Percentiles rank a stretch among this genome's conserved stretches.
These are phyloP conservation scores for Leiothrix lutea DNA, from an alignment of 2,113 vertebrate species.

Conservation along the genomic window DNA sequence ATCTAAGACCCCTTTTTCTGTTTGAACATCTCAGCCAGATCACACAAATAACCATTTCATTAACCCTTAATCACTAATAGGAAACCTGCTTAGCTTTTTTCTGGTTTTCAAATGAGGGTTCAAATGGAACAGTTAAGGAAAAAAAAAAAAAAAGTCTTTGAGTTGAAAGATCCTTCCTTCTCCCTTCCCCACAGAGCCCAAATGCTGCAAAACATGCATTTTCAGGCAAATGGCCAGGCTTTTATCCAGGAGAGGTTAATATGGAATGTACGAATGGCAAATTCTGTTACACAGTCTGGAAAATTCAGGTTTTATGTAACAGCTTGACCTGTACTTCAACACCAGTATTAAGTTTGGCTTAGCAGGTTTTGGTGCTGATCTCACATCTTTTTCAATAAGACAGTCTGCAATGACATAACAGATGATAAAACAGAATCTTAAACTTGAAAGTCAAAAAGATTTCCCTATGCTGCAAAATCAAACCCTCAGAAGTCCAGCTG, in stretches of 20 bases:
- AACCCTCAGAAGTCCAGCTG: neutral
- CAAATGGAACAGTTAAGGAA: neutral
- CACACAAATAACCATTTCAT: neutral
- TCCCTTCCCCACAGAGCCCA: neutral
- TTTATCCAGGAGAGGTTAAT: neutral
- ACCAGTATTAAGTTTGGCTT: neutral
- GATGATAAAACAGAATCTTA: neutral
- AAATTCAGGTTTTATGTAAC: neutral
- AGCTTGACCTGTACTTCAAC: neutral
- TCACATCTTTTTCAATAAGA: neutral
- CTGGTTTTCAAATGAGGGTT: neutral
- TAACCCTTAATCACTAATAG: neutral
- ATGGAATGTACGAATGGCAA: neutral
- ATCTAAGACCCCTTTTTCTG: neutral
- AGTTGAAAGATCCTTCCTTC: neutral
- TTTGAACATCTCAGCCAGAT: neutral
- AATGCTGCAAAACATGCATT: neutral
- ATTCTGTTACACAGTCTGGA: neutral
- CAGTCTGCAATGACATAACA: neutral
- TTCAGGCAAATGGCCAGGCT: neutral
- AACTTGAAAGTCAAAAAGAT: neutral
- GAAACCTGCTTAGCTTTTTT: neutral
- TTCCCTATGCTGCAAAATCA: neutral
- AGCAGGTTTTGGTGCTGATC: neutral
- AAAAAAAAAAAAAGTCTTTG: neutral